phyloP scores from a whole-genome alignment of 2,888 invertebrate genomes.

The Nasonovia ribisnigri region DNA sequence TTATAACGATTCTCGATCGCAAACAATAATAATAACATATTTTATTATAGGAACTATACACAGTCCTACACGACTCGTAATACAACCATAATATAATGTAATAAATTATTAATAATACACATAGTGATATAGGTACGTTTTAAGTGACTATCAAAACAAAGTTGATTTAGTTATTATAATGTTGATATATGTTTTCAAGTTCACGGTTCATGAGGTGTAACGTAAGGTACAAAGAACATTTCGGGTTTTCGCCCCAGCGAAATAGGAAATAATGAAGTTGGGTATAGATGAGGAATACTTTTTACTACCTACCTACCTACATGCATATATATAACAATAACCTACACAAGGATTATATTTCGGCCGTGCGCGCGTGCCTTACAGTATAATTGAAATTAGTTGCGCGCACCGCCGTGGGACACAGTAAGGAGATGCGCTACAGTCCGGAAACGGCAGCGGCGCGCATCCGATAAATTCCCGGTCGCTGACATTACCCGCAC shows the following conservation, averaged over 20 bases:
- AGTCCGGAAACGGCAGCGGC: conserved; percentile 23
- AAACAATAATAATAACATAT: not conserved
- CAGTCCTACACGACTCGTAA: not conserved
- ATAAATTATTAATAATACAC: not conserved
- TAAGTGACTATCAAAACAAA: not conserved
- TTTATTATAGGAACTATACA: not conserved
- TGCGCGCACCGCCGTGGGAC: not conserved
- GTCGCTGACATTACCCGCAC: conserved; percentile 38
- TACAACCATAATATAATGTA: not conserved
- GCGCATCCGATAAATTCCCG: not conserved
- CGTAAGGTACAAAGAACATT: not conserved
- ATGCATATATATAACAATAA: not conserved
- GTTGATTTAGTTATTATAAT: not conserved
- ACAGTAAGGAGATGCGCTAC: not conserved
- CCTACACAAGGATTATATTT: not conserved
- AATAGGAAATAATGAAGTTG: not conserved
- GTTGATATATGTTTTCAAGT: not conserved
- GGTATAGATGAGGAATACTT: not conserved
- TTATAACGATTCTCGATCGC: not conserved
- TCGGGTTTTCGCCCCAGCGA: not conserved
- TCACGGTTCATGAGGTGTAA: not conserved
- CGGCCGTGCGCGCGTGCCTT: conserved; percentile 4
- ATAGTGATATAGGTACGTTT: not conserved
- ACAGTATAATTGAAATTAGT: conserved; percentile 42
- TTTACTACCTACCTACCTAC: too few species aligned